Evolutionary conservation across 2,888 invertebrate species (phyloP).

Genomic region (Drosophila sordidapex): DNA sequence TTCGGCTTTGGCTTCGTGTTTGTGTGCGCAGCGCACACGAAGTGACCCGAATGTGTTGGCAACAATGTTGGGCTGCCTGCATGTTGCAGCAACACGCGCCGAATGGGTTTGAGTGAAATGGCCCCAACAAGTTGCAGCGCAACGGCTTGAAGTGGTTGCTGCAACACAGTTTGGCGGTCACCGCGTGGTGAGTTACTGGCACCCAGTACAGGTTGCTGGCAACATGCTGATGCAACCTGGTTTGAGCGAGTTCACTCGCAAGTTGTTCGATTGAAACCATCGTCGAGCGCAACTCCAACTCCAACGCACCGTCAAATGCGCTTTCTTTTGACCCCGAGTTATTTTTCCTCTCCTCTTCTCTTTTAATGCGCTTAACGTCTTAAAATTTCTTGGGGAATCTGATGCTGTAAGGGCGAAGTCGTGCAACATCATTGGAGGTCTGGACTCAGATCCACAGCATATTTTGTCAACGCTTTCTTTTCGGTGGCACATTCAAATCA

Average conservation of each 20-base stretch:
- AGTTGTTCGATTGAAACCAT: not conserved
- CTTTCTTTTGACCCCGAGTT: constrained; percentile 29
- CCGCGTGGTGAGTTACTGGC: constrained; percentile 23
- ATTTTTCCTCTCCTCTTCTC: constrained; percentile 5
- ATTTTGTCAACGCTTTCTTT: constrained; percentile 67
- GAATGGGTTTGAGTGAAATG: constrained; percentile 28
- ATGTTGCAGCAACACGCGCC: constrained; percentile 30
- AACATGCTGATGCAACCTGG: constrained; percentile 29
- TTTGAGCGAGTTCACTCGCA: constrained; percentile 31
- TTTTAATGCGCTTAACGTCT: constrained; percentile 70
- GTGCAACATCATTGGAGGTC: constrained; percentile 49
- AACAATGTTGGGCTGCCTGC: constrained; percentile 17
- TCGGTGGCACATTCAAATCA: constrained; percentile 49
- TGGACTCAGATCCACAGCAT: constrained; percentile 16
- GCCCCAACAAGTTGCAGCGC: constrained; percentile 30
- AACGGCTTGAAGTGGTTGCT: not conserved
- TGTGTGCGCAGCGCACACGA: constrained; percentile 49
- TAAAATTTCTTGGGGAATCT: constrained; percentile 28
- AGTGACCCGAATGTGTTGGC: constrained; percentile 24
- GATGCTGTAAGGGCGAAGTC: constrained; percentile 3
- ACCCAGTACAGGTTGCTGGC: constrained; percentile 43
- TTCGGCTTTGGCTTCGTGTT: constrained; percentile 24
- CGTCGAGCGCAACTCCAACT: constrained; percentile 15
- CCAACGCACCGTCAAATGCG: constrained; percentile 35
- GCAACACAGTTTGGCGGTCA: constrained; percentile 15